phyloP scores from a whole-genome alignment of 2,113 vertebrate species.

The Mormyrus lacerda region DNA sequence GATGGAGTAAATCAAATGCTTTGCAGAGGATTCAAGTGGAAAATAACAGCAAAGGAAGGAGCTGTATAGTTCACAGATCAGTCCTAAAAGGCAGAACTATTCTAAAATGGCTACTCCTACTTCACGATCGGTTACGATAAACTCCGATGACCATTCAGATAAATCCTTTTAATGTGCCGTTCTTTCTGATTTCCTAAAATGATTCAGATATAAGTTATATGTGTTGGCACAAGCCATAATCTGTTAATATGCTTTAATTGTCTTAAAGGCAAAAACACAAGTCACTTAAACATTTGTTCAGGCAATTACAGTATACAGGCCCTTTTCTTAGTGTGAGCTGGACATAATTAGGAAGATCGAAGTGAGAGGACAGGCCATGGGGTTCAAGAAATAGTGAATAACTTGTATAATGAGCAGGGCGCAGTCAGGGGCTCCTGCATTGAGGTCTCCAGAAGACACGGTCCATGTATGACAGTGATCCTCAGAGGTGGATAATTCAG shows the following conservation, averaged over 20 bases:
- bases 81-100: background rate
- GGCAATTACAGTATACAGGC: background rate
- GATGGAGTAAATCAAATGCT: background rate
- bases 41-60: background rate
- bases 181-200: background rate
- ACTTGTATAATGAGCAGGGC: conserved; percentile 4
- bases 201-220: background rate
- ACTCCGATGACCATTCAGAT: background rate
- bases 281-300: background rate
- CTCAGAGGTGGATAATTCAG: background rate
- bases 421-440: background rate
- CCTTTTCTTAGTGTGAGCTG: background rate
- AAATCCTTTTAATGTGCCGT: background rate
- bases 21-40: background rate
- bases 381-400: background rate
- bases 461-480: background rate
- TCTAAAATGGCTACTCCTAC: background rate
- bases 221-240: background rate
- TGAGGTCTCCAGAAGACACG: background rate
- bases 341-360: background rate
- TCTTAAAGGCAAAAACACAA: background rate
- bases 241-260: background rate
- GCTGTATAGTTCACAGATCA: background rate
- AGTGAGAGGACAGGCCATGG: background rate
- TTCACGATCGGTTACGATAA: background rate